Conservation (phyloP, 2,797 vertebrate species). For the Selene dorsalis region DNA sequence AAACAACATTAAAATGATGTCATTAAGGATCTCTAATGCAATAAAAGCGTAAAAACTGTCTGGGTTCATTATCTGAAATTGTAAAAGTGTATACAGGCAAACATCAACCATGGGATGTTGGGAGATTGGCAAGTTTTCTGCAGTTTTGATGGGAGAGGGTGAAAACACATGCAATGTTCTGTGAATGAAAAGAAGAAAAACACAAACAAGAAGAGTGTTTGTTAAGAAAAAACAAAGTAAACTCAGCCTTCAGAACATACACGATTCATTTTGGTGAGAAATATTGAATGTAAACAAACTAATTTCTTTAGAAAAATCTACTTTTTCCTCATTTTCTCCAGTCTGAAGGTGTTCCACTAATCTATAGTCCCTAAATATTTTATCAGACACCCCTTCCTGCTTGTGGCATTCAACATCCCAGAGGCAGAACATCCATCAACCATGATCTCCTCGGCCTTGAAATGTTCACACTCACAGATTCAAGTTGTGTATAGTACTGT, state of each 20-base stretch:
- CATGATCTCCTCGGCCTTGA: conserved; percentile 36
- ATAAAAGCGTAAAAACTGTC: conserved; percentile 32
- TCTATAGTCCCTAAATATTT: background rate
- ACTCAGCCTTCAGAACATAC: conserved; percentile 4
- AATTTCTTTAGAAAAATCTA: too few relatives aligned
- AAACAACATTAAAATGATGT: conserved; percentile 55
- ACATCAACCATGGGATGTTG: background rate
- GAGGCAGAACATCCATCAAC: conserved; percentile 42
- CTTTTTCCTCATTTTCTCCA: background rate
- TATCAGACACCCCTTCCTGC: conserved; percentile 5
- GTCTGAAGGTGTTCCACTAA: conserved; percentile 22
- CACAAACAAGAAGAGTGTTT: background rate
- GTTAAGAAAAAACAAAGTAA: conserved; percentile 3
- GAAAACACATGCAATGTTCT: background rate
- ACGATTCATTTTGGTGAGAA: background rate
- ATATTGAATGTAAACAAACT: background rate
- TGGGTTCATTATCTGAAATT: conserved; percentile 41
- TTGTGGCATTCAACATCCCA: conserved; percentile 15
- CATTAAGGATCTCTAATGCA: conserved; percentile 34
- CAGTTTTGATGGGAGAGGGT: background rate
- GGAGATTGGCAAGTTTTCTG: background rate
- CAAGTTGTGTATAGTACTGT: conserved; percentile 4
- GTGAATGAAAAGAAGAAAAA: background rate
- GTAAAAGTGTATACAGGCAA: conserved; percentile 23
- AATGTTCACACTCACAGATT: conserved; percentile 20